Conservation (phyloP, 2,113 vertebrate species). For the Macroglossus sobrinus region DNA sequence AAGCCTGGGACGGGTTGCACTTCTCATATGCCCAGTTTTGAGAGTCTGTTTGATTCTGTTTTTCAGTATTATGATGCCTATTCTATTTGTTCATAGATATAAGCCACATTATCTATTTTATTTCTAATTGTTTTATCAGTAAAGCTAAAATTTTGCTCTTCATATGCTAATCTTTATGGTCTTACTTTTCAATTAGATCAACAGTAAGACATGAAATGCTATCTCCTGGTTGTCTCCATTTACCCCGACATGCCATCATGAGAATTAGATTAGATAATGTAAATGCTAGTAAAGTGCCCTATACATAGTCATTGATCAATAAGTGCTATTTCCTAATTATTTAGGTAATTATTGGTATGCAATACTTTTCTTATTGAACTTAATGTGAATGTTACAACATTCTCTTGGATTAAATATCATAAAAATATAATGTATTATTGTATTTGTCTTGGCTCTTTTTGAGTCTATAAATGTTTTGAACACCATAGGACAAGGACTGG, state of each 20-base stretch:
- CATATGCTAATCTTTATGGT: background rate
- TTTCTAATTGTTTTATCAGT: background rate
- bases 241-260: background rate
- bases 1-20: background rate
- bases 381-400: background rate
- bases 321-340: background rate
- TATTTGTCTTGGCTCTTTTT: background rate
- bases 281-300: background rate
- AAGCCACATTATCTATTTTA: background rate
- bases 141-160: background rate
- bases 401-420: background rate
- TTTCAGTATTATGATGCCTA: background rate
- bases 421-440: conserved; percentile 16
- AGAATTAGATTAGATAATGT: background rate
- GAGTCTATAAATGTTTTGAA: background rate
- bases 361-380: background rate
- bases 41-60: background rate
- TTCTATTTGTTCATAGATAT: background rate
- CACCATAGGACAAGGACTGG: background rate
- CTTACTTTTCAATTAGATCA: background rate
- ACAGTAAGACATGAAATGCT: background rate
- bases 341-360: background rate
- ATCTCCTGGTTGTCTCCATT: background rate
- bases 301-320: background rate
- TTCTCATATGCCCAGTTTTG: background rate